phyloP scores from a whole-genome alignment of 2,113 vertebrate species.

The Sisor rabdophorus region DNA sequence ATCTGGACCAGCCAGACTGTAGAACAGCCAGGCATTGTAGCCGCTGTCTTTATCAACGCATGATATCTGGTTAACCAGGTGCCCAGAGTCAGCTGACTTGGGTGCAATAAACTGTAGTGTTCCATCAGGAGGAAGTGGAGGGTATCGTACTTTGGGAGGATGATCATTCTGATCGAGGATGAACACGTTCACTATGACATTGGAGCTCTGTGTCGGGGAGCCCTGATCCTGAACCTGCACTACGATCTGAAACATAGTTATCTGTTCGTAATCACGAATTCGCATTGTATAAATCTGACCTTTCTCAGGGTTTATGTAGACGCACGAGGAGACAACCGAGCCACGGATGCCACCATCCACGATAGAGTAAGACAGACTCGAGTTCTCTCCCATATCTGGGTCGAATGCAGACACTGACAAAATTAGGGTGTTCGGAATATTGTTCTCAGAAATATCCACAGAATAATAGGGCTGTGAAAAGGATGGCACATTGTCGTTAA shows the following conservation, averaged over 20 bases:
- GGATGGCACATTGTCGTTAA: slow-evolving; percentile 73
- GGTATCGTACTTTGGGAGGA: slow-evolving; percentile 66
- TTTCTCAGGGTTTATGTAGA: slow-evolving; percentile 69
- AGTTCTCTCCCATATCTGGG: slow-evolving; percentile 67
- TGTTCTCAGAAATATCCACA: slow-evolving; percentile 72
- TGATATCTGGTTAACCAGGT: slow-evolving; percentile 69
- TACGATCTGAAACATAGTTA: slow-evolving; percentile 67
- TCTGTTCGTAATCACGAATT: slow-evolving; percentile 71
- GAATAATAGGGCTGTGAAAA: slow-evolving; percentile 70
- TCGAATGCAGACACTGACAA: slow-evolving; percentile 70
- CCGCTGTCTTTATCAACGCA: slow-evolving; percentile 73
- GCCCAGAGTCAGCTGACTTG: slow-evolving; percentile 56
- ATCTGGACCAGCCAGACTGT: slow-evolving; percentile 61
- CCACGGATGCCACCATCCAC: slow-evolving; percentile 56
- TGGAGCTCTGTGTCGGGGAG: slow-evolving; percentile 62
- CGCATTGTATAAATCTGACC: slow-evolving; percentile 66
- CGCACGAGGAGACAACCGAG: slow-evolving; percentile 65
- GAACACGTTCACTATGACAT: slow-evolving; percentile 67
- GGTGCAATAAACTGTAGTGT: slow-evolving; percentile 65
- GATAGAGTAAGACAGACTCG: slow-evolving; percentile 70
- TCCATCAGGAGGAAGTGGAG: slow-evolving; percentile 55
- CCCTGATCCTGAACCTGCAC: slow-evolving; percentile 71
- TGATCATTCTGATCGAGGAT: slow-evolving; percentile 76
- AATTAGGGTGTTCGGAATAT: slow-evolving; percentile 65
- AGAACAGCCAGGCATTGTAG: slow-evolving; percentile 73